Base-by-base conservation (phyloP, 2,113 vertebrate species). In the Grammomys dolichurus region DNA sequence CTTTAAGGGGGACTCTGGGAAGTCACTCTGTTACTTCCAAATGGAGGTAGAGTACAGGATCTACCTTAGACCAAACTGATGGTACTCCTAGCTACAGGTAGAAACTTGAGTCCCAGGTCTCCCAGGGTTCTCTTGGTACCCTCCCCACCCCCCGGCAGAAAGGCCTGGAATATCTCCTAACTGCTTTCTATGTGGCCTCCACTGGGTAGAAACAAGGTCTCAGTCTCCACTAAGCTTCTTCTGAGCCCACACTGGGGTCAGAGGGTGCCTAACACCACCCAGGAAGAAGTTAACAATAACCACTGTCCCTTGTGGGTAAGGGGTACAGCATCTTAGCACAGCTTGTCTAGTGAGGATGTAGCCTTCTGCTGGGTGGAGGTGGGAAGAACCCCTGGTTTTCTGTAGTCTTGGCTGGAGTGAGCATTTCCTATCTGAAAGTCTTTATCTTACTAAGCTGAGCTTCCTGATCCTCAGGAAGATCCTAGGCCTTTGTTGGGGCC, bases 301-400 rank as follows among this genome's bases (percentile, higher is more conserved):
- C 48, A 9, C 1, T 67, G 31, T 58, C 43, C 8, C 0, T 40
- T 16, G 5, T 10, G 11, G 1, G 43, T 17, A 1, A 1, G 28
- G 2, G 0, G 31, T 28, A 5, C 19, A 60, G 28, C 5, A 36
- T 31, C 3, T 63, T 7, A 5, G 77, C 17, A 40, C 5, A 69
- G 31, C 28, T 40, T 33, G 12, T 9, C 3, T 26, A n/a, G 24
- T 70, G 5, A 51, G 48, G 76, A 54, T 70, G 14, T 20, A 31
- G 11, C 36, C 20, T 43, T 14, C 43, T 3, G 7, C 5, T 7
- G 11, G n/a, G 43, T 4, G 16, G 9, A 48, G 22, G 14, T 14
- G 19, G 8, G 16, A 16, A 22, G 16, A 65, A 14, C 1, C 22
- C 70, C 0, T 0, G 48, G 8, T 36, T 85, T 69, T 91, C 46